Evolutionary conservation across 2,113 vertebrate species (phyloP).

Genomic region (Pollachius pollachius): DNA sequence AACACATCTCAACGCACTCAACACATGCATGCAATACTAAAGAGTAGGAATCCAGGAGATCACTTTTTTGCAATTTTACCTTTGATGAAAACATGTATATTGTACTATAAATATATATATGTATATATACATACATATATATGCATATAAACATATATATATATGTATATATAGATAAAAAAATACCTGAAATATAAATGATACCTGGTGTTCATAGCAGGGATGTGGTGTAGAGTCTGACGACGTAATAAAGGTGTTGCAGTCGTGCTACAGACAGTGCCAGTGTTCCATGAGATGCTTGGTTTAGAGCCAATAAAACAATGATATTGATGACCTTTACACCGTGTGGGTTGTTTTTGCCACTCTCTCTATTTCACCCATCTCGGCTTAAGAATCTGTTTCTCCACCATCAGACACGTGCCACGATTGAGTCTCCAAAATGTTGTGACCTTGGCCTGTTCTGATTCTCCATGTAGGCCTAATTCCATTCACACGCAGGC

Average conservation of each 20-base stretch:
- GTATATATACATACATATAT: no score
- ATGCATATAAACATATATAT: slow-evolving; percentile 55
- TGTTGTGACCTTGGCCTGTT: no score
- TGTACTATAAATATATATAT: slow-evolving; percentile 71
- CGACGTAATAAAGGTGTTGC: slow-evolving; percentile 59
- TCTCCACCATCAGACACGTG: no score
- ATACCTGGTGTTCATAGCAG: slow-evolving; percentile 69
- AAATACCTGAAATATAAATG: slow-evolving; percentile 64
- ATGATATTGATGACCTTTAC: slow-evolving; percentile 52
- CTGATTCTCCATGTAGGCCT: no score
- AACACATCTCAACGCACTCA: slow-evolving; percentile 54
- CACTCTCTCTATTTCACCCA: background rate
- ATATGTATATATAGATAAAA: slow-evolving; percentile 31
- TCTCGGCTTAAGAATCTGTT: no score
- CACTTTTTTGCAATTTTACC: slow-evolving; percentile 54
- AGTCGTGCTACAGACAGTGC: slow-evolving; percentile 62
- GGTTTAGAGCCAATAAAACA: slow-evolving; percentile 69
- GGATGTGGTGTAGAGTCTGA: slow-evolving; percentile 68
- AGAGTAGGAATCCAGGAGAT: slow-evolving; percentile 41
- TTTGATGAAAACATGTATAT: slow-evolving; percentile 71
- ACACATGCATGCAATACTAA: slow-evolving; percentile 68
- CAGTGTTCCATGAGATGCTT: slow-evolving; percentile 68
- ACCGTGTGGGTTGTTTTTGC: background rate
- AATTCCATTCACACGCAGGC: no score
- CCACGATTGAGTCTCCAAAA: no score